These are phyloP conservation scores for Delphinus delphis DNA, from an alignment of 2,113 vertebrate species.

Conservation along the genomic window DNA sequence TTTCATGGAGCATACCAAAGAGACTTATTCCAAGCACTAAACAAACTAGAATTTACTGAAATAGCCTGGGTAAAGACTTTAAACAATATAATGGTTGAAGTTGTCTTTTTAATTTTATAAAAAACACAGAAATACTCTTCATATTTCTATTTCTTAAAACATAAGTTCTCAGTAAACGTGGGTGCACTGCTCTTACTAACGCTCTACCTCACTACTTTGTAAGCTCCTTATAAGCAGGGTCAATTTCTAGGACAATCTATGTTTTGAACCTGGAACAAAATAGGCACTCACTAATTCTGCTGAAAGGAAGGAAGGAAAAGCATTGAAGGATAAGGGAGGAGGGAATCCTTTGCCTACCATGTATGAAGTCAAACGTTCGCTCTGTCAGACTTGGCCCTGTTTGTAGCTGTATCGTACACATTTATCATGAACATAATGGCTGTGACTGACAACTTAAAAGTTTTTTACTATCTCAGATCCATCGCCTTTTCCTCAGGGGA, in stretches of 20 bases:
- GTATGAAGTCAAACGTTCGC: neutral
- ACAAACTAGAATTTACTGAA: neutral
- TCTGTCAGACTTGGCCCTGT: neutral
- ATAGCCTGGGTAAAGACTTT: neutral
- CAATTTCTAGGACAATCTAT: neutral
- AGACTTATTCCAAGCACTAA: slow-evolving; percentile 14
- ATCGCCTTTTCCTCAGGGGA: neutral
- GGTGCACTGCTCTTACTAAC: neutral
- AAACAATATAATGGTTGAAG: neutral
- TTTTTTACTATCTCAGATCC: neutral
- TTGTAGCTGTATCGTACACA: neutral
- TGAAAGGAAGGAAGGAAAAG: neutral
- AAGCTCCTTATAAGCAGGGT: neutral
- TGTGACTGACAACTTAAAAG: neutral
- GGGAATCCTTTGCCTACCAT: neutral
- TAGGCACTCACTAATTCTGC: neutral
- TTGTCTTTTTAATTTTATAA: slow-evolving; percentile 11
- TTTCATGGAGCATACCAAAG: neutral
- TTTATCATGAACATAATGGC: neutral
- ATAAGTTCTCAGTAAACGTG: neutral
- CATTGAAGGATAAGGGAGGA: neutral
- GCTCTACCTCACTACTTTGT: neutral
- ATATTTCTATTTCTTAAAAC: slow-evolving; percentile 36
- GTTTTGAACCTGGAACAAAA: neutral
- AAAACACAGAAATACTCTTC: neutral